Base-by-base conservation (phyloP, 2,888 invertebrate species). In the Hirtodrosophila duncani region DNA sequence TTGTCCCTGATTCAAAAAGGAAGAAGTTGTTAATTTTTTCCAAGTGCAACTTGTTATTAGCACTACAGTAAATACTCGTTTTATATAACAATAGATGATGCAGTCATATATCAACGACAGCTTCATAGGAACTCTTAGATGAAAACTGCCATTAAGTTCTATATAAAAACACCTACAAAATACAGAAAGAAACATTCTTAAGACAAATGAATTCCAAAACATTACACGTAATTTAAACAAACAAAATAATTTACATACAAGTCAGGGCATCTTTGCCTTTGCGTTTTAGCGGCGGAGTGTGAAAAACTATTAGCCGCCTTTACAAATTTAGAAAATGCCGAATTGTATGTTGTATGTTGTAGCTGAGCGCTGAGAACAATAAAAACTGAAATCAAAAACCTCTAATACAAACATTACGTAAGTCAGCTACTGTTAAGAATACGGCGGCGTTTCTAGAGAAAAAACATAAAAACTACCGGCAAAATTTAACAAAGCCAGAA, bases 221-320 rank as follows among this genome's bases (percentile, higher is more conserved):
- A 33, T 51, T 62, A 61, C 42, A 55, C 59, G 16, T 23, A 29
- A 39, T 53, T 52, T 55, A 60, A 66, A 61, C 30, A 50, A 31
- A 23, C 29, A 23, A 55, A 42, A 56, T 59, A 56, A 62, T 59
- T 69, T 59, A 71, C 63, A 65, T 67, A 49, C 50, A 49, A 70
- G 46, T 58, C 55, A 43, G 59, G 34, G 18, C 31, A 8, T 23
- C 16, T 37, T 29, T 11, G 13, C 16, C 57, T 69, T 57, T 61
- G 52, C 44, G 67, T 77, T 79, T 77, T 77, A 79, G 71, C 75
- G 71, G 67, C 64, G 55, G 39, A 79, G 75, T 77, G 75, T 77
- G 75, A 77, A 75, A 74, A 70, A 8, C 50, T 59, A 78, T 77
- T 72, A 74, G 51, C 13, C 38, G 43, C 34, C 57, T 37, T 50